Conservation (phyloP, 2,797 vertebrate genomes). For the Onychomys leucogaster region DNA sequence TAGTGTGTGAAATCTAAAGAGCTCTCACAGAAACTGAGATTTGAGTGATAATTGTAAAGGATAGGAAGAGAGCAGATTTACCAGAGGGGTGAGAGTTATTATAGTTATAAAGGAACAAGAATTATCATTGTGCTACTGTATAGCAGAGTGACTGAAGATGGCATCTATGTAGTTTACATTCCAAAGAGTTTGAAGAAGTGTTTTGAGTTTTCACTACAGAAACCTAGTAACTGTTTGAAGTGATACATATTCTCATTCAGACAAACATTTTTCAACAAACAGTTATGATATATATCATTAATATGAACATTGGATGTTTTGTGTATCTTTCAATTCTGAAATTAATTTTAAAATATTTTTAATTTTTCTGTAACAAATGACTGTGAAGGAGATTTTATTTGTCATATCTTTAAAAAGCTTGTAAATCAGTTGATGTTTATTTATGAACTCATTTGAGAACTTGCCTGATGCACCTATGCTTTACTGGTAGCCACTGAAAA, state of each 20-base stretch:
- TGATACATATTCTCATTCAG: no score
- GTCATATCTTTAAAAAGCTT: background rate
- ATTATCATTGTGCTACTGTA: no score
- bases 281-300: background rate
- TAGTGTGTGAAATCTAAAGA: background rate
- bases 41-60: background rate
- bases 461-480: background rate
- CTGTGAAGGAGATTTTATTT: background rate
- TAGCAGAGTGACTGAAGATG: no score
- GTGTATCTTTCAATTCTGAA: background rate
- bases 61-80: no score
- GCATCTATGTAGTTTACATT: background rate
- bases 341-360: background rate
- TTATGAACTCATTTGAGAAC: background rate
- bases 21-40: background rate
- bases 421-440: background rate
- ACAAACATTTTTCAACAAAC: background rate
- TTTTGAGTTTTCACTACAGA: background rate
- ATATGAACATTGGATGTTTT: background rate
- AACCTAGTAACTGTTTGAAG: background rate
- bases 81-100: fast-evolving
- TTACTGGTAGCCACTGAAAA: background rate
- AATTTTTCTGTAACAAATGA: background rate
- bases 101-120: background rate
- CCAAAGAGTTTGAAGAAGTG: background rate